These are phyloP conservation scores for Euleptes europaea DNA, from an alignment of 2,113 vertebrate species.

Conservation along the genomic window DNA sequence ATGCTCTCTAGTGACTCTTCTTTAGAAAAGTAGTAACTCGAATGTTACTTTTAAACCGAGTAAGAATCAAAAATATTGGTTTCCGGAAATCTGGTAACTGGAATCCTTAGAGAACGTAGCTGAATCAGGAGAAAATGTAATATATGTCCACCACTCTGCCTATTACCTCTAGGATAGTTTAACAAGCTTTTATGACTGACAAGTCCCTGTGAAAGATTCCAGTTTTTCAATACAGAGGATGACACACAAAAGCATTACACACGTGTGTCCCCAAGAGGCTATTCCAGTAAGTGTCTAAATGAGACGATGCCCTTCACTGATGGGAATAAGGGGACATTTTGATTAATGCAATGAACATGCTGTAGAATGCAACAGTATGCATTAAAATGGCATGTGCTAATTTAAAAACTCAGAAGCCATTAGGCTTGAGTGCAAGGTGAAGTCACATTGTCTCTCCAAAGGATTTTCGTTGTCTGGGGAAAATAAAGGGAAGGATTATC, in stretches of 20 bases:
- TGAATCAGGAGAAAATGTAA: neutral
- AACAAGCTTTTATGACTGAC: slow-evolving; percentile 21
- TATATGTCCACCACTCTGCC: slow-evolving; percentile 13
- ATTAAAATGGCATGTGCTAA: slow-evolving; percentile 19
- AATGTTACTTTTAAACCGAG: neutral
- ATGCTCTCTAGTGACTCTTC: neutral
- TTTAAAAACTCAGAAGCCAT: slow-evolving; percentile 38
- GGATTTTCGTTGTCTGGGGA: neutral
- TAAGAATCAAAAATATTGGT: neutral
- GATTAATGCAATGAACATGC: slow-evolving; percentile 19
- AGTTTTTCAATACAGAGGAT: neutral
- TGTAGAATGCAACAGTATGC: neutral
- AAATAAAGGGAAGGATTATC: slow-evolving; percentile 9
- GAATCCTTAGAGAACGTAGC: neutral
- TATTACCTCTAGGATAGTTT: slow-evolving; percentile 25
- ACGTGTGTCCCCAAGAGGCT: neutral
- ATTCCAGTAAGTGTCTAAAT: neutral
- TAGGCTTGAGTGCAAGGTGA: neutral
- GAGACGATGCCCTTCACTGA: slow-evolving; percentile 13
- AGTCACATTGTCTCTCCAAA: neutral
- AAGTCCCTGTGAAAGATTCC: neutral
- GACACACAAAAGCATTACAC: neutral
- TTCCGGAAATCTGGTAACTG: slow-evolving; percentile 1
- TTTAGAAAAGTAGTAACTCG: neutral
- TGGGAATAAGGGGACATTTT: slow-evolving; percentile 27